Evolutionary conservation across 1,140 invertebrate genomes (phyloP), one percentile per base, ranked within the genome.

Genomic region (Vanessa atalanta): DNA sequence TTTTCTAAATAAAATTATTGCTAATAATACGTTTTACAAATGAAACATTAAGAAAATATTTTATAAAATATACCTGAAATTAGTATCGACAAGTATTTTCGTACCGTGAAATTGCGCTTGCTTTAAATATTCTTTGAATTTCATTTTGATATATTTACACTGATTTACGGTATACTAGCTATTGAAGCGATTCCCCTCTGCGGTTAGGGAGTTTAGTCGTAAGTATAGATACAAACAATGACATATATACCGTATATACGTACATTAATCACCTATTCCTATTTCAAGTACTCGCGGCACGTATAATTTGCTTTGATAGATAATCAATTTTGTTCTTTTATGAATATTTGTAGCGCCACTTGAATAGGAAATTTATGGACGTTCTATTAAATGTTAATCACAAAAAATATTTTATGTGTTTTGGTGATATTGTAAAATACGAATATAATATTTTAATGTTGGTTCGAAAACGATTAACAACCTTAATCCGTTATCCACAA

Each of bases 101-200:
- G 79, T 68, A 16, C 81, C 81, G 50, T 82, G 81, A 61, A 82
- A 79, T 63, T 82, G 81, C n/a, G 79, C 74, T 43, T 65, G 48
- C 6, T 67, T 67, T 15, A 77, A 65, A 64, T 80, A 75, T 68
- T 74, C 61, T 57, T 76, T 65, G 60, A 66, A 65, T 51, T 76
- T 73, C 79, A 81, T 81, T 76, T 31, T 65, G 20, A 3, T 5
- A 12, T 57, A 53, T 53, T n/a, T 23, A 57, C 12, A 23, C 23
- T 15, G 15, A 16, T 5, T 7, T 23, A 57, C 53, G 53, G 12
- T 16, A 57, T 13, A 23, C 53, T 2, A 20, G 20, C 16, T 20
- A 55, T 55, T 13, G 23, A 26, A 4, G 16, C 12, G 0, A 12
- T 9, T 9, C 9, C 20, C 7, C 8, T 57, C 16, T 57, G 23